These are phyloP conservation scores for Tyrophagus putrescentiae DNA, from an alignment of 1,140 invertebrate genomes.

Conservation along the genomic window DNA sequence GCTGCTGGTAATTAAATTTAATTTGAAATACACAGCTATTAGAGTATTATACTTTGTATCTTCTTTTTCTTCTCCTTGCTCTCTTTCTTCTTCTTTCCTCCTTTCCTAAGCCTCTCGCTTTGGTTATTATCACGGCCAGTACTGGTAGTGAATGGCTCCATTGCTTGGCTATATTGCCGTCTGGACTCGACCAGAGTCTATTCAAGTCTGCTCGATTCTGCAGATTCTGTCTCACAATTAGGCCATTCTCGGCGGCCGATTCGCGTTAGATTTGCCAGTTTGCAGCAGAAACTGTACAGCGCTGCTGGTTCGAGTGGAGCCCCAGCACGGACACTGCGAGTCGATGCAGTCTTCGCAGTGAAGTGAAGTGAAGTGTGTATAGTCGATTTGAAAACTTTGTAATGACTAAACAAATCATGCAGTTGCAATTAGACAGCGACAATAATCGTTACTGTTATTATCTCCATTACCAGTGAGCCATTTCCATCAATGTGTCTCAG, in stretches of 20 bases:
- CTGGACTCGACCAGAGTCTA: too few species aligned
- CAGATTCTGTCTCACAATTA: slow-evolving; percentile 5
- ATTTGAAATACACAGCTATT: too few species aligned
- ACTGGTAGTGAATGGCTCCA: too few species aligned
- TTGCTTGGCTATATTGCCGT: slow-evolving; percentile 2
- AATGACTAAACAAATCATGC: slow-evolving; percentile 14
- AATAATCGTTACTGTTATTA: slow-evolving; percentile 14
- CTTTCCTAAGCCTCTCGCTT: slow-evolving; percentile 11
- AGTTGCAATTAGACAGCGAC: slow-evolving; percentile 1
- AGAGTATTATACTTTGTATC: slow-evolving; percentile 16
- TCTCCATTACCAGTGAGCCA: neutral
- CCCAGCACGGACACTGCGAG: neutral
- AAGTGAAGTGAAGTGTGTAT: neutral
- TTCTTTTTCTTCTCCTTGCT: too few species aligned
- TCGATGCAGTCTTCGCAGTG: neutral
- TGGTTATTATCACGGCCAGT: slow-evolving; percentile 13
- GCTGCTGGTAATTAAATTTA: slow-evolving; percentile 4
- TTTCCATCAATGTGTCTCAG: slow-evolving; percentile 5
- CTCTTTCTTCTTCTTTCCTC: too few species aligned
- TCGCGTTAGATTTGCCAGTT: neutral
- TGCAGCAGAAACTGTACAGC: too few species aligned
- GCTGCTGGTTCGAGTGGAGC: neutral
- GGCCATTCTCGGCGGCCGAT: slow-evolving; percentile 14
- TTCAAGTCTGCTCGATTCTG: slow-evolving; percentile 7
- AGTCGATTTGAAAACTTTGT: slow-evolving; percentile 5